Evolutionary conservation across 2,888 invertebrate species (phyloP), one percentile per base, ranked within the genome.

Genomic region (Hypsopygia costalis): DNA sequence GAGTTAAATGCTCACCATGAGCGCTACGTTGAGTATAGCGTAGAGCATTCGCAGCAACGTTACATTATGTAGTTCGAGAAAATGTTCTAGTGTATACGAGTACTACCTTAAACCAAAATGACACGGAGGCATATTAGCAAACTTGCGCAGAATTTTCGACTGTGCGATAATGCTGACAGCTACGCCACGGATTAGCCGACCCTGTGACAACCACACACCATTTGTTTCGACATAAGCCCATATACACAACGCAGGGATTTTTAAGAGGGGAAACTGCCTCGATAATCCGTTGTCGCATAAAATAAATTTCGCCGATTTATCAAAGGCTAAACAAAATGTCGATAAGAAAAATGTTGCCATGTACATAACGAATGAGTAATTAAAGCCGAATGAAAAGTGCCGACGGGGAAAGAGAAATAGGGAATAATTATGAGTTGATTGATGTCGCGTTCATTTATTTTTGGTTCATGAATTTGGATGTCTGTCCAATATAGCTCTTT

Each of bases 101-200:
- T n/a, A n/a, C n/a, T n/a, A n/a, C n/a, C n/a, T n/a, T n/a, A n/a
- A n/a, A n/a, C n/a, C 21, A 32, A 36, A 44, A 43, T 46, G 34
- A 40, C 45, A 31, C 34, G 35, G 35, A 39, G 25, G 22, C 40
- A 36, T 31, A 40, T 12, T 36, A 34, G 32, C 30, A 21, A 36
- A 39, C 48, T 49, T 44, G 46, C 28, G 46, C 40, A 41, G 49
- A 51, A 47, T 55, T 52, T 47, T 49, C 47, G 43, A 16, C 45
- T 45, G 38, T 46, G 46, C 42, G 51, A 57, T 63, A 67, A 61
- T 56, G 55, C 59, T 55, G 61, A 58, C 60, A 61, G 58, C 42
- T 50, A 60, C 54, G 61, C 58, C 44, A 35, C 43, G 69, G 69
- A 66, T 71, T 68, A 69, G 58, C 62, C 54, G 31, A 25, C 51